These are phyloP conservation scores for Rugalucina vietnamica DNA, from an alignment of 2,888 invertebrate species.

Conservation along the genomic window DNA sequence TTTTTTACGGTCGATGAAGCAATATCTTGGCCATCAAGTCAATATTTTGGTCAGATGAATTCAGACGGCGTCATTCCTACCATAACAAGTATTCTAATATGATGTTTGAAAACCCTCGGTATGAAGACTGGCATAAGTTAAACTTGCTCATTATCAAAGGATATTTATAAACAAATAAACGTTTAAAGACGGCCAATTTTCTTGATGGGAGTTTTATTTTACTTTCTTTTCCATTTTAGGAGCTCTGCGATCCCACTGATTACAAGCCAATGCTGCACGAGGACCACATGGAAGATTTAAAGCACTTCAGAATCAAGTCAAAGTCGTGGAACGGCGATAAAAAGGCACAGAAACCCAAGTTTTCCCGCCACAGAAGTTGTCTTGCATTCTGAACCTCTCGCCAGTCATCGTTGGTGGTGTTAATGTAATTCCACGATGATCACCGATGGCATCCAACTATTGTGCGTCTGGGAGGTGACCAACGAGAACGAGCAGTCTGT, in stretches of 20 bases:
- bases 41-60: too few species aligned
- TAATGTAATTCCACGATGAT: too few species aligned
- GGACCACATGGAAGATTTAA: constrained; percentile 89
- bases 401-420: too few species aligned
- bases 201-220: not conserved
- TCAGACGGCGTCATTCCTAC: not conserved
- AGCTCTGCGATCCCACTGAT: constrained; percentile 89
- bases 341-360: not conserved
- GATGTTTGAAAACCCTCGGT: not conserved
- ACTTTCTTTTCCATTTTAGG: constrained; percentile 76
- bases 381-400: not conserved
- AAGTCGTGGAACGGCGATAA: constrained; percentile 86
- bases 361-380: not conserved
- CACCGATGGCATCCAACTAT: too few species aligned
- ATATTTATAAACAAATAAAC: not conserved
- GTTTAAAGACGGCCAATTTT: not conserved
- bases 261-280: constrained; percentile 95
- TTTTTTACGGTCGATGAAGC: not conserved
- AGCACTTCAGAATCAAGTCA: constrained; percentile 90
- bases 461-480: too few species aligned
- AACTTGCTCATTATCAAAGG: not conserved
- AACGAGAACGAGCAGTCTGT: too few species aligned
- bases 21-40: too few species aligned
- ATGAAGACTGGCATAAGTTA: not conserved
- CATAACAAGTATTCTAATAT: not conserved